Conservation (phyloP, 2,888 invertebrate species). For the Choreutis nemorana region DNA sequence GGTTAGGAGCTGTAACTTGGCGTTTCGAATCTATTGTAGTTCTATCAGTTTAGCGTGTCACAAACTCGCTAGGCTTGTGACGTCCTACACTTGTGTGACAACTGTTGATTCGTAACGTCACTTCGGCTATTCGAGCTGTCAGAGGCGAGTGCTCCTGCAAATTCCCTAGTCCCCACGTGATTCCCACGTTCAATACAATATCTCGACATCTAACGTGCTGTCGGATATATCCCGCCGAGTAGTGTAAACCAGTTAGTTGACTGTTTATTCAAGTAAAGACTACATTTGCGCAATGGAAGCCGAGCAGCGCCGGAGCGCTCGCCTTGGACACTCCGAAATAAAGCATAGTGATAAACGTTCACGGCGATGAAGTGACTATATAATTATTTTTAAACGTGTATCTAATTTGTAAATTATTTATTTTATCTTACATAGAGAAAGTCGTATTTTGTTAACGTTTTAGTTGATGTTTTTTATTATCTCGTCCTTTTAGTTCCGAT, state of each 20-base stretch:
- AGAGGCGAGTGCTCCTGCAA: slow-evolving; percentile 26
- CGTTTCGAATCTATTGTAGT: too few species aligned
- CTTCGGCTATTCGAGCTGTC: slow-evolving; percentile 22
- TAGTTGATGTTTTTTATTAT: slow-evolving; percentile 62
- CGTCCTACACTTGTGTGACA: too few species aligned
- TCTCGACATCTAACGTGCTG: slow-evolving; percentile 11
- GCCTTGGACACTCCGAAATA: slow-evolving; percentile 28
- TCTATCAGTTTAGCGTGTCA: too few species aligned
- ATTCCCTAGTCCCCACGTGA: slow-evolving; percentile 6
- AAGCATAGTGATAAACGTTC: slow-evolving; percentile 47
- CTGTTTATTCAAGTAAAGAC: background rate
- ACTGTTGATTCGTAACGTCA: too few species aligned
- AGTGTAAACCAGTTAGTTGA: slow-evolving; percentile 17
- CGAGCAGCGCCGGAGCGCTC: slow-evolving; percentile 22
- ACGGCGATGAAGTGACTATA: slow-evolving; percentile 54
- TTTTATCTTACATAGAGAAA: slow-evolving; percentile 66
- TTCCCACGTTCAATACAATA: slow-evolving; percentile 11
- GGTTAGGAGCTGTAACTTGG: too few species aligned
- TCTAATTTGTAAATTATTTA: slow-evolving; percentile 63
- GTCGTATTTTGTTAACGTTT: slow-evolving; percentile 67
- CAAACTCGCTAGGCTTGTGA: too few species aligned
- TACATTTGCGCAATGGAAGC: slow-evolving; percentile 12
- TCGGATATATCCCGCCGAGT: slow-evolving; percentile 7
- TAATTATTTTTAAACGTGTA: slow-evolving; percentile 50
- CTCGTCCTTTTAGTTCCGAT: slow-evolving; percentile 51